Percentiles rank a stretch among this genome's conserved stretches.
phyloP scores from a whole-genome alignment of 2,113 vertebrate genomes.

The Erpornis zantholeuca region DNA sequence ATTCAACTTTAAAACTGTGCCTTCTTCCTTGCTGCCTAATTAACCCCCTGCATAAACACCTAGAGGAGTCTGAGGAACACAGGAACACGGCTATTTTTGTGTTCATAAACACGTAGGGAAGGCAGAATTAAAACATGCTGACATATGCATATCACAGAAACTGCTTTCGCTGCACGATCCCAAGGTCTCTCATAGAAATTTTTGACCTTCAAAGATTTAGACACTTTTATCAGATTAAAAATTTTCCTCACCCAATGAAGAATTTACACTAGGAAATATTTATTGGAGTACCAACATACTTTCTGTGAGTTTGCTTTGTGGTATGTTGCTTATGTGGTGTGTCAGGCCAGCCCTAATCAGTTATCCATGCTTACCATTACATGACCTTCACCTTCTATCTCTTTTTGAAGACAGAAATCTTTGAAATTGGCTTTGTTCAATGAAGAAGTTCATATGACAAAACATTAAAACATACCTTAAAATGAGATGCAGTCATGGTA shows the following conservation, averaged over 20 bases:
- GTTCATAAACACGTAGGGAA: not conserved
- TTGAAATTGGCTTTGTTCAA: not conserved
- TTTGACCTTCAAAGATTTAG: not conserved
- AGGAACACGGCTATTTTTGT: not conserved
- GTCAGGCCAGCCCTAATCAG: not conserved
- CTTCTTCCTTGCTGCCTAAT: not conserved
- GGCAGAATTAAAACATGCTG: not conserved
- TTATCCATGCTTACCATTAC: accelerated
- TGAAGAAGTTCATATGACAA: not conserved
- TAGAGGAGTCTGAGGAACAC: not conserved
- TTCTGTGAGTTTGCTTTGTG: not conserved
- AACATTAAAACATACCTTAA: not conserved
- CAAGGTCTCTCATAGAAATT: not conserved
- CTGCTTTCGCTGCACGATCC: not conserved
- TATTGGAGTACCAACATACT: not conserved
- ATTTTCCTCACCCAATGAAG: not conserved
- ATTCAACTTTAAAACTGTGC: not conserved
- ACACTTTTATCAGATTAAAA: not conserved
- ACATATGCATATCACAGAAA: not conserved
- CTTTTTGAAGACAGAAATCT: not conserved
- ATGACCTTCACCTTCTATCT: not conserved
- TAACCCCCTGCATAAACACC: not conserved
- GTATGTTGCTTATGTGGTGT: accelerated
- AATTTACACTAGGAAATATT: not conserved
- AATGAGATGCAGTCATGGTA: not conserved